These are phyloP conservation scores for Chloromyia formosa DNA, from an alignment of 2,888 invertebrate species.

Conservation along the genomic window DNA sequence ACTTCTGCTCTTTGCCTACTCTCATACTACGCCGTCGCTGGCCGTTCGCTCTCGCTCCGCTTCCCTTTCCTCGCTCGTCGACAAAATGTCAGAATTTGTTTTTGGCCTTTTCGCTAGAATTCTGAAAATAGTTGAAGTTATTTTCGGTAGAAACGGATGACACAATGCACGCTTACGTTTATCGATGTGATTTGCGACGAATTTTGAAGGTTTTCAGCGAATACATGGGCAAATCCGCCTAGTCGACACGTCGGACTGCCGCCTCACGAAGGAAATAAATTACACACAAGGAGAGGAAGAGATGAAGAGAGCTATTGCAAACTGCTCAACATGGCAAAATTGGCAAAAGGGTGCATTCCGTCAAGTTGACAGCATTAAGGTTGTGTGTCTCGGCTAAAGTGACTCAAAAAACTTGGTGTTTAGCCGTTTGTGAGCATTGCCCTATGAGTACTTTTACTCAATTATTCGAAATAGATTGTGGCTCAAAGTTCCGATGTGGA, in stretches of 20 bases:
- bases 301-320: neutral
- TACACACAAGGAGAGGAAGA: neutral
- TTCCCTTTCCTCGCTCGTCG: neutral
- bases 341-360: neutral
- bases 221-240: slow-evolving; percentile 27
- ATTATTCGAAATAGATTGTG: too few species aligned
- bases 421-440: too few species aligned
- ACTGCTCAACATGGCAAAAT: neutral
- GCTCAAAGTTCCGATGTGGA: too few species aligned
- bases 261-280: slow-evolving; percentile 12
- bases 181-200: slow-evolving; percentile 11
- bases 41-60: neutral
- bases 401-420: neutral
- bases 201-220: slow-evolving; percentile 32
- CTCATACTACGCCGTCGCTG: slow-evolving; percentile 33
- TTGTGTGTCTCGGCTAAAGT: slow-evolving; percentile 5
- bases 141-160: neutral
- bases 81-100: slow-evolving; percentile 4
- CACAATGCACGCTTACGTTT: neutral
- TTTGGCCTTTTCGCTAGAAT: neutral
- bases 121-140: neutral
- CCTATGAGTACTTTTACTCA: too few species aligned
- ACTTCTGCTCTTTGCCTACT: slow-evolving; percentile 39
- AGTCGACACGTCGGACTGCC: neutral
- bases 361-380: neutral